Conservation (phyloP, 2,797 vertebrate genomes). For the Melanotaenia parkinsoni region DNA sequence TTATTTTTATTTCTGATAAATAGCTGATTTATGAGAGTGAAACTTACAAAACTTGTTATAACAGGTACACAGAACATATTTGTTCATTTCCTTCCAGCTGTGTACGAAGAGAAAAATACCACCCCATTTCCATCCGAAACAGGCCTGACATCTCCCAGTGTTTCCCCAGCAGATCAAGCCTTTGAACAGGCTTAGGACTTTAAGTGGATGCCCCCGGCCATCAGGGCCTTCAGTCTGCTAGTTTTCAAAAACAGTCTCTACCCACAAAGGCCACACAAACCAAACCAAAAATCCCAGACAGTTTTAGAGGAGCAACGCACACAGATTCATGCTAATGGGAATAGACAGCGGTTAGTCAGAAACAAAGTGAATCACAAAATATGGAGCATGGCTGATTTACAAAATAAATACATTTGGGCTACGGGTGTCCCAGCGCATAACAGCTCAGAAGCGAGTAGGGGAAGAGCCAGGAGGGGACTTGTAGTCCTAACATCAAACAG, state of each 20-base stretch:
- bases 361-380: conserved; percentile 85
- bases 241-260: conserved; percentile 64
- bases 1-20: not conserved
- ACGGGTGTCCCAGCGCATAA: conserved; percentile 69
- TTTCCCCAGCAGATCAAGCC: conserved; percentile 72
- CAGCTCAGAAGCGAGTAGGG: conserved; percentile 58
- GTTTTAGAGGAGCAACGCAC: conserved; percentile 63
- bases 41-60: conserved; percentile 38
- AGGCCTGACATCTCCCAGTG: conserved; percentile 72
- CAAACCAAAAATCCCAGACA: conserved; percentile 54
- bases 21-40: conserved; percentile 22
- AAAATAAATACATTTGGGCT: conserved; percentile 80
- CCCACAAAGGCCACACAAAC: conserved; percentile 56
- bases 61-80: conserved; percentile 48
- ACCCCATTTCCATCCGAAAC: conserved; percentile 62
- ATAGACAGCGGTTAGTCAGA: conserved; percentile 82
- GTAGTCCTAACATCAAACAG: conserved; percentile 80
- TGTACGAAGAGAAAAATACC: conserved; percentile 35
- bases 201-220: conserved; percentile 70
- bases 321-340: conserved; percentile 81
- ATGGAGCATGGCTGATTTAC: conserved; percentile 75
- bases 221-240: conserved; percentile 65
- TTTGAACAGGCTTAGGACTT: conserved; percentile 71
- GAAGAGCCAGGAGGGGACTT: conserved; percentile 73
- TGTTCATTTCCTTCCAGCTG: conserved; percentile 50